Evolutionary conservation across 2,888 invertebrate genomes (phyloP).

Genomic region (Mythimna albipuncta): DNA sequence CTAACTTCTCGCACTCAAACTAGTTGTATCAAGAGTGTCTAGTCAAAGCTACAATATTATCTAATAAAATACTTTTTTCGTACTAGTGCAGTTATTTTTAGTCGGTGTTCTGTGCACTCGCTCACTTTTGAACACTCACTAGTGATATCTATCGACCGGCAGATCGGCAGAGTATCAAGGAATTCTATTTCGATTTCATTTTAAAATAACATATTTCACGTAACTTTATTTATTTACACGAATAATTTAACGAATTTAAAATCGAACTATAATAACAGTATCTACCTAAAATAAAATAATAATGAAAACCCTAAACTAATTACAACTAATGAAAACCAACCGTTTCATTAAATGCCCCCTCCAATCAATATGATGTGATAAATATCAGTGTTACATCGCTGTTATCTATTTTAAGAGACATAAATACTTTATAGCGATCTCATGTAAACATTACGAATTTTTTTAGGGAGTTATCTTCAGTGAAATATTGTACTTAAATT

Average conservation of each 20-base stretch:
- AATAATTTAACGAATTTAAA: too few species aligned
- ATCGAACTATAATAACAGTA: too few species aligned
- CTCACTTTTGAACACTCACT: not conserved
- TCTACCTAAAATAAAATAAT: too few species aligned
- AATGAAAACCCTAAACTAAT: too few species aligned
- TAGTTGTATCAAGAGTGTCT: not conserved
- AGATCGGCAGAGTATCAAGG: not conserved
- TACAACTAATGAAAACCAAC: too few species aligned
- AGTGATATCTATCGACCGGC: not conserved
- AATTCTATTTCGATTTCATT: not conserved
- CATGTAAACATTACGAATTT: constrained; percentile 2
- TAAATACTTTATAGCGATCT: constrained; percentile 9
- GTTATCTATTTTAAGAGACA: not conserved
- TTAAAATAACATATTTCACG: too few species aligned
- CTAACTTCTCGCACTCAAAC: not conserved
- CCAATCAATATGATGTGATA: too few species aligned
- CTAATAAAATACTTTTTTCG: not conserved
- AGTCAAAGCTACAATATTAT: not conserved
- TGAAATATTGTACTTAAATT: not conserved
- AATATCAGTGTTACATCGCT: not conserved
- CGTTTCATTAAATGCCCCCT: too few species aligned
- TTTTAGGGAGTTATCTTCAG: not conserved
- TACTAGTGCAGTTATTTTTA: constrained; percentile 2
- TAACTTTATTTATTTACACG: too few species aligned
- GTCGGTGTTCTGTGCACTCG: not conserved